Base-by-base conservation (phyloP, 2,888 invertebrate species). In the Ypsolopha sequella region DNA sequence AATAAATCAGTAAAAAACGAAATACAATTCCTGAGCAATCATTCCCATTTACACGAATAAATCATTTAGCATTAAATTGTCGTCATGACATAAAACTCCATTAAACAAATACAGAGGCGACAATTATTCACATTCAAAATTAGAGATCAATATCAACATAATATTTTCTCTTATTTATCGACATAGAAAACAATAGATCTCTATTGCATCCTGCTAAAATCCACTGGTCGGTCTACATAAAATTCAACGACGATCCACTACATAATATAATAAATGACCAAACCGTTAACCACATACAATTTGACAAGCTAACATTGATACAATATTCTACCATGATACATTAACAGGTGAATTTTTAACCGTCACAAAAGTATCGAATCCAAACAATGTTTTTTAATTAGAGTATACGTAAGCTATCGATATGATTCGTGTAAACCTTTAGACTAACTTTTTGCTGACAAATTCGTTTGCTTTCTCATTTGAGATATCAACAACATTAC, bases 11-110 rank as follows among this genome's bases (percentile, higher is more conserved):
- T 35, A 24, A 43, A 45, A 50, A 41, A 47, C 41, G 6, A 11
- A 48, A 51, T 80, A 81, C 82, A 82, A 86, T 84, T 82, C 81
- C 84, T 84, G 85, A 85, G 85, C 84, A 84, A 80, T 65, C 57
- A 50, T 59, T 58, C 58, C 56, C 61, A 58, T 54, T 52, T 52
- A 53, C 51, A 50, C 52, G 51, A 44, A 52, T 54, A 48, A 51
- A 56, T 57, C 55, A 56, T 53, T 13, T 35, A 48, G 54, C 39
- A 50, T 7, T 24, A 24, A 49, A 11, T 39, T 24, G 7, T 14
- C n/a, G 14, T 36, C n/a, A 38, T 36, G 6, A 43, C 14, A 36
- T 50, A 48, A 58, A 58, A 49, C 43, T 51, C 54, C 55, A 61
- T 63, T 62, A 61, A 68, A 69, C 66, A 60, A 68, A 68, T 61